Evolutionary conservation across 1,140 invertebrate genomes (phyloP), one percentile per base, ranked within the genome.

Genomic region (Brachionus rubens): DNA sequence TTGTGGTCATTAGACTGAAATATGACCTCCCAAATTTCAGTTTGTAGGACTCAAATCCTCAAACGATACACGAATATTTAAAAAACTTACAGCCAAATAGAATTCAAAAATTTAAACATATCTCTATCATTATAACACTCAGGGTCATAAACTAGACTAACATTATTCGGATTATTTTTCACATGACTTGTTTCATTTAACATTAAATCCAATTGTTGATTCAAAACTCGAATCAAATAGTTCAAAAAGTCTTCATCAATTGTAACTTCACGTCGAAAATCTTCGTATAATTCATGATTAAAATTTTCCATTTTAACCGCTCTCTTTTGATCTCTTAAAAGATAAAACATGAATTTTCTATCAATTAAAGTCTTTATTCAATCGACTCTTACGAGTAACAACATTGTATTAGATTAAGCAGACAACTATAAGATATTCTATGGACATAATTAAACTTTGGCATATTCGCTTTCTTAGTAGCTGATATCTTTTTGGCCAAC

Each of bases 201-300:
- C 7, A 65, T n/a, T 10, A 43, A 43, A 43, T 65, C 59, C 59
- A 65, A 65, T 14, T 65, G 59, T 40, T 65, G 59, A 28, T 24
- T 43, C n/a, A 65, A 24, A 43, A 65, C 59, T 65, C 21, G 41
- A 21, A 65, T 65, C 19, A 65, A 65, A 24, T 65, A 65, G 36
- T 65, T 41, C 2, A 43, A 28, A 65, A 65, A 65, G 43, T 26
- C 3, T 3, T 65, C 59, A 28, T 65, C 59, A 43, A 41, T 26
- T 2, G 33, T 41, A 28, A 65, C 40, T 26, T 65, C 36, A 43
- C 14, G 24, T 3, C 33, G 40, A 65, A 65, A 65, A 10, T 65
- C 59, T 24, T 65, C 59, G 43, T 43, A 41, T 14, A 43, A 43
- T 28, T 65, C 59, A 65, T 65, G 40, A 65, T 65, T 24, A 26